A percentile compares a stretch with the other conserved stretches of the same genome.
Evolutionary conservation across 2,797 vertebrate genomes (phyloP).

Genomic region (Hafferia zeledoni): DNA sequence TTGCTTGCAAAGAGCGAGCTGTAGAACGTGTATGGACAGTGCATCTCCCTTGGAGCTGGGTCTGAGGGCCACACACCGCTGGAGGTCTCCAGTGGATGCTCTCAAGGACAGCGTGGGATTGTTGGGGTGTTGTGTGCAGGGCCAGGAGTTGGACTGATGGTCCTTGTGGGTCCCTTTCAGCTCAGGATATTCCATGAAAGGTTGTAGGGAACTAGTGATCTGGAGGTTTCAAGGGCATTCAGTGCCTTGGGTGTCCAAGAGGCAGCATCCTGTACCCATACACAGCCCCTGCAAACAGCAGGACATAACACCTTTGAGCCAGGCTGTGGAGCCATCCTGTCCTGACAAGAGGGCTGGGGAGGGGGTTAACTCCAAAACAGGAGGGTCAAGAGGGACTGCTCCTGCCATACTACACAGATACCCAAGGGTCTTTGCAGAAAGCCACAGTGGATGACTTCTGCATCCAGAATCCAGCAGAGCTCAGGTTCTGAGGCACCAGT

Average conservation of each 20-base stretch:
- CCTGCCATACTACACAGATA: neutral
- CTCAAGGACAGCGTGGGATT: neutral
- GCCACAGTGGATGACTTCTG: neutral
- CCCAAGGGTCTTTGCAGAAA: neutral
- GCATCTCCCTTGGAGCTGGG: neutral
- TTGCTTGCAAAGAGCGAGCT: neutral
- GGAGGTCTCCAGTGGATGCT: fast-evolving
- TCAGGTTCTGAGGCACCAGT: neutral
- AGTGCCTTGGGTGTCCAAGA: neutral
- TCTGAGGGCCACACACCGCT: neutral
- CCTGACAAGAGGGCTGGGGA: neutral
- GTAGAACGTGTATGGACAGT: neutral
- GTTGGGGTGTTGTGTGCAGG: neutral
- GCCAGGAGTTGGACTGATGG: fast-evolving
- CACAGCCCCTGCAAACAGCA: neutral
- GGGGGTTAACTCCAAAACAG: neutral
- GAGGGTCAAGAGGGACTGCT: neutral
- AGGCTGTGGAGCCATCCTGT: fast-evolving
- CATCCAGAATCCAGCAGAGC: neutral
- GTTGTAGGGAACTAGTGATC: neutral
- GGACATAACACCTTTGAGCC: neutral
- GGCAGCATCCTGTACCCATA: neutral
- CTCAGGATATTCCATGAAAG: neutral
- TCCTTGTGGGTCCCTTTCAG: neutral
- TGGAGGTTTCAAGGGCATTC: neutral